These are phyloP conservation scores for Pseudeuparius sepicola DNA, from an alignment of 2,888 invertebrate species.

Conservation along the genomic window DNA sequence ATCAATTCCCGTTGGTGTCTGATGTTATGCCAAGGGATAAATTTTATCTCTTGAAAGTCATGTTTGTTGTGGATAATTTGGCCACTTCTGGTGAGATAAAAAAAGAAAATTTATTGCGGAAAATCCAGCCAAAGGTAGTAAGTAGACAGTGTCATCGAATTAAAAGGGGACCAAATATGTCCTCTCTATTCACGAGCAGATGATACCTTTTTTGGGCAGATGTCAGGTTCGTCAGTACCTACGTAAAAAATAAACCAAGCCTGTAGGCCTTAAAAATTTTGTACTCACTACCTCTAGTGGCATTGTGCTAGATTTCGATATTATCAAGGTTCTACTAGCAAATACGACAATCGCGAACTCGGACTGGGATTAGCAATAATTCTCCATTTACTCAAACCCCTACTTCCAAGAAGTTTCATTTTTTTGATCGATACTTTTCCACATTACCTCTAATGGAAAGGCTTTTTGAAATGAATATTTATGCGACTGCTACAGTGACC, in stretches of 20 bases:
- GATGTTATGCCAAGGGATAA: constrained; percentile 13
- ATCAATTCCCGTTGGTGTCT: too few relatives aligned
- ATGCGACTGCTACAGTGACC: constrained; percentile 4
- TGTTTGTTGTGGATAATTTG: constrained; percentile 17
- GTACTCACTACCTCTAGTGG: too few relatives aligned
- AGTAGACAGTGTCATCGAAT: constrained; percentile 17
- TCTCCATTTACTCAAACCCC: too few relatives aligned
- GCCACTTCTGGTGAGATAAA: constrained; percentile 12
- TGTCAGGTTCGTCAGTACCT: constrained; percentile 23
- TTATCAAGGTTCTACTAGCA: too few relatives aligned
- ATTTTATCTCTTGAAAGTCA: constrained; percentile 21
- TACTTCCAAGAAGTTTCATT: too few relatives aligned
- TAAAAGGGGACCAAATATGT: not conserved
- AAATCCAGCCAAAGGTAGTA: too few relatives aligned
- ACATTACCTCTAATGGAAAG: too few relatives aligned
- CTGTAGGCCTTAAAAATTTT: constrained; percentile 32
- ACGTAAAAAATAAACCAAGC: constrained; percentile 30
- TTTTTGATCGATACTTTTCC: too few relatives aligned
- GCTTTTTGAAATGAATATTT: too few relatives aligned
- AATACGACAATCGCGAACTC: too few relatives aligned
- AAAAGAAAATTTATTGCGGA: constrained; percentile 15
- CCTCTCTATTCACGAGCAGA: constrained; percentile 27
- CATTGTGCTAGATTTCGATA: too few relatives aligned
- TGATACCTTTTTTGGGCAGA: constrained; percentile 28
- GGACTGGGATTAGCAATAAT: too few relatives aligned